Percentiles rank a stretch among this genome's conserved stretches.
Evolutionary conservation across 2,797 vertebrate species (phyloP).

Genomic region (Denticeps clupeoides): DNA sequence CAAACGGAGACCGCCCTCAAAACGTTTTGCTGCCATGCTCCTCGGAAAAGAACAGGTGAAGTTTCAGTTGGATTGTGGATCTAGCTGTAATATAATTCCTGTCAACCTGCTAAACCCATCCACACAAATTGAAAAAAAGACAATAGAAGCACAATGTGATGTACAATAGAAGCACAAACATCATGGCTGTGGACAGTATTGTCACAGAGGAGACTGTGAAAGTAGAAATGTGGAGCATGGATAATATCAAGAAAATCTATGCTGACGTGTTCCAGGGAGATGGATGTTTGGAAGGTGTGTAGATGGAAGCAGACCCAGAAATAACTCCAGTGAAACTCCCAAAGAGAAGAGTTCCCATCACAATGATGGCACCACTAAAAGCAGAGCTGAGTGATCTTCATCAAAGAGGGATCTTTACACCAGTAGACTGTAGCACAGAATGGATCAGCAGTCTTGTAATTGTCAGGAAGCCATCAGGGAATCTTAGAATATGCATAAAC

Average conservation of each 20-base stretch:
- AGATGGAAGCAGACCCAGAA: constrained; percentile 8
- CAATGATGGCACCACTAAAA: constrained; percentile 12
- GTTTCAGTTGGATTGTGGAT: constrained; percentile 7
- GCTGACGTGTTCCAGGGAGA: constrained; percentile 8
- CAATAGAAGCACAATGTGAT: constrained; percentile 15
- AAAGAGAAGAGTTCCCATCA: constrained; percentile 6
- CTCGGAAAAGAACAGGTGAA: constrained; percentile 1
- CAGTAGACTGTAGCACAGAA: constrained; percentile 3
- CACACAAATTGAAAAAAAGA: not conserved
- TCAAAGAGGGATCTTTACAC: not conserved
- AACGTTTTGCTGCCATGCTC: constrained; percentile 10
- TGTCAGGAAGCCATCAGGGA: not conserved
- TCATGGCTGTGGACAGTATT: constrained; percentile 9
- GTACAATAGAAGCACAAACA: constrained; percentile 21
- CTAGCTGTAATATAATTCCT: not conserved
- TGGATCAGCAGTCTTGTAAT: constrained; percentile 6
- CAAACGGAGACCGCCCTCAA: too few species aligned
- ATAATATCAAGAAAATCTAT: not conserved
- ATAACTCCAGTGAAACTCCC: constrained; percentile 4
- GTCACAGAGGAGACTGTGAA: not conserved
- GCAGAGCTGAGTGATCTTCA: constrained; percentile 3
- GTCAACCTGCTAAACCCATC: constrained; percentile 9
- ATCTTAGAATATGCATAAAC: constrained; percentile 1
- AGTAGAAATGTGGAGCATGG: not conserved
- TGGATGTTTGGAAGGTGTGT: constrained; percentile 6